These are phyloP conservation scores for Thamnaconus septentrionalis DNA, from an alignment of 2,113 vertebrate genomes.

Conservation along the genomic window DNA sequence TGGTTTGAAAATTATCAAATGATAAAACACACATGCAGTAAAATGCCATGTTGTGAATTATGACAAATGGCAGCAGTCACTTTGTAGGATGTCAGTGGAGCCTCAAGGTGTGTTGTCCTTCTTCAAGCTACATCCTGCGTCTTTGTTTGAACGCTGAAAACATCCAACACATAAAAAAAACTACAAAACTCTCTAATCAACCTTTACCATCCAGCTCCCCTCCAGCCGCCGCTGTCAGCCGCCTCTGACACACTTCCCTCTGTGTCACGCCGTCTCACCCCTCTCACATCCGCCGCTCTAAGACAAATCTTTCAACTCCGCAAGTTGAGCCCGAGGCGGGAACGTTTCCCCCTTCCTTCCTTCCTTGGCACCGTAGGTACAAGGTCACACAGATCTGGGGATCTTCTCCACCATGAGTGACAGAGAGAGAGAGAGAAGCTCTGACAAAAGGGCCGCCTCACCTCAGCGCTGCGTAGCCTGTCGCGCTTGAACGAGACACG, in stretches of 20 bases:
- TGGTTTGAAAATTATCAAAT: too few relatives aligned
- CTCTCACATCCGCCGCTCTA: slow-evolving; percentile 46
- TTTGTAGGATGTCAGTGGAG: too few relatives aligned
- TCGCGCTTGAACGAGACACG: too few relatives aligned
- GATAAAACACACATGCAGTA: too few relatives aligned
- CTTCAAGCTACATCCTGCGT: too few relatives aligned
- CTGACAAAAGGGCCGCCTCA: too few relatives aligned
- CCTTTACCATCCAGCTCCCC: background rate
- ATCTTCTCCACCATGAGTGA: slow-evolving; percentile 3
- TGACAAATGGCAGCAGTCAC: too few relatives aligned
- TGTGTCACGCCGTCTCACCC: slow-evolving; percentile 7
- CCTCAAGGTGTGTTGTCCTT: too few relatives aligned
- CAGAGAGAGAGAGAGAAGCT: background rate
- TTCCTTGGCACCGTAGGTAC: slow-evolving; percentile 32
- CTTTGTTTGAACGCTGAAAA: too few relatives aligned
- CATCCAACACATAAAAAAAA: too few relatives aligned
- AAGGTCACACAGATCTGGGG: slow-evolving; percentile 41
- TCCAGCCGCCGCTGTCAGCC: slow-evolving; percentile 5
- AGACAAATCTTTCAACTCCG: slow-evolving; percentile 50
- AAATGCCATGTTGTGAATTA: too few relatives aligned
- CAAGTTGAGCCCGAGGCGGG: slow-evolving; percentile 54
- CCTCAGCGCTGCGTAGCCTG: too few relatives aligned
- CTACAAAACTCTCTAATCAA: background rate
- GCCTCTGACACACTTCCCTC: slow-evolving; percentile 15
- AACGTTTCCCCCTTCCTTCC: slow-evolving; percentile 45